Conservation (phyloP, 2,888 invertebrate genomes). For the Sericinus montela region DNA sequence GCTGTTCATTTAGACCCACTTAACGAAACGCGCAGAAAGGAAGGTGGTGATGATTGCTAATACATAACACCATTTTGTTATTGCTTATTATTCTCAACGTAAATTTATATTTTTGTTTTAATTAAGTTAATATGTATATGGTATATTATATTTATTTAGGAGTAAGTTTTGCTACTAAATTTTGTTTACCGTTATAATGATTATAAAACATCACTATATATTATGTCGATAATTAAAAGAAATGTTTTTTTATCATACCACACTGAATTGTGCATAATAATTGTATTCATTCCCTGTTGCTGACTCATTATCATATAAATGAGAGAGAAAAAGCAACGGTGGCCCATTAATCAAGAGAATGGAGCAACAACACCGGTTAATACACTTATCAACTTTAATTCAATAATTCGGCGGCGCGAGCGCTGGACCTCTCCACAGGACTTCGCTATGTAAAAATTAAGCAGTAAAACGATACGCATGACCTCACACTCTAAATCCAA, state of each 20-base stretch:
- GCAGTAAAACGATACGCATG: conserved; percentile 57
- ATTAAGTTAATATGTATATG: conserved; percentile 58
- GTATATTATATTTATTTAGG: conserved; percentile 56
- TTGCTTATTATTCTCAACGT: no score
- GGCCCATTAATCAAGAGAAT: conserved; percentile 71
- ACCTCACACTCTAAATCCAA: conserved; percentile 65
- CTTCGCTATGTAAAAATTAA: conserved; percentile 69
- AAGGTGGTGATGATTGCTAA: no score
- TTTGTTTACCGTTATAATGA: conserved; percentile 37
- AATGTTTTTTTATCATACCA: conserved; percentile 50
- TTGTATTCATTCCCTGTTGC: conserved; percentile 61
- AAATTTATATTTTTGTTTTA: no score
- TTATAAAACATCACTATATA: no score
- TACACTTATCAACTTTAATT: conserved; percentile 79
- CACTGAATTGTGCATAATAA: conserved; percentile 69
- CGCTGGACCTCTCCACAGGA: conserved; percentile 46
- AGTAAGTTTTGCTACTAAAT: conserved; percentile 38
- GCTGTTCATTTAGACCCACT: no score
- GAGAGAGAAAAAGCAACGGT: conserved; percentile 74
- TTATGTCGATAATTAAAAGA: conserved; percentile 23
- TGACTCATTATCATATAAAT: conserved; percentile 76
- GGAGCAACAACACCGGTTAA: conserved; percentile 74
- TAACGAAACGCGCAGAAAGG: no score
- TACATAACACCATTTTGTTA: no score
- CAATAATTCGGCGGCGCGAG: conserved; percentile 65